Conservation (phyloP, 2,113 vertebrate species). For the Chaetura pelagica region DNA sequence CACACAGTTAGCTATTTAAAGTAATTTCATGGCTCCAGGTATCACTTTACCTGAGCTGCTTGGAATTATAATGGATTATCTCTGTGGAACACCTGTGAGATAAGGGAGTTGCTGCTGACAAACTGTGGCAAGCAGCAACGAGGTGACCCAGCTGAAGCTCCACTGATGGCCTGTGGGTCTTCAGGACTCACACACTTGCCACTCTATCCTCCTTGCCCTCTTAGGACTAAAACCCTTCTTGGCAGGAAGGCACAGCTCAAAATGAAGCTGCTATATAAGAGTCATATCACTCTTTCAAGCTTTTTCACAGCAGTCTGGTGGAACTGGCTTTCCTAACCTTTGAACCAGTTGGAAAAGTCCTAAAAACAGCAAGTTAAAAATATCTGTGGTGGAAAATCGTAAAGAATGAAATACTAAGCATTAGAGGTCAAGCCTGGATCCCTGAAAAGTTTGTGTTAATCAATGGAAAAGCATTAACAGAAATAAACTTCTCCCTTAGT, state of each 20-base stretch:
- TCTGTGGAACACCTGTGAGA: conserved; percentile 14
- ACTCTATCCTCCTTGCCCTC: not conserved
- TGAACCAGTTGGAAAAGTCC: not conserved
- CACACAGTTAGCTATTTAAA: not conserved
- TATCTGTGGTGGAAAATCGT: not conserved
- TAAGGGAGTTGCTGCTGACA: not conserved
- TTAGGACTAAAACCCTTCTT: not conserved
- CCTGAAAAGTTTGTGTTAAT: not conserved
- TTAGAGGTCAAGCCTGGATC: not conserved
- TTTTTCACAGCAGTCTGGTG: not conserved
- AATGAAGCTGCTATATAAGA: not conserved
- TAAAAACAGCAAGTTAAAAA: conserved; percentile 16
- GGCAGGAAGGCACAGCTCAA: not conserved
- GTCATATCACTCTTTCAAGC: not conserved
- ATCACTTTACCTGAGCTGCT: conserved; percentile 41
- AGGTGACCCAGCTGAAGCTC: not conserved
- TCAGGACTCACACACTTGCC: not conserved
- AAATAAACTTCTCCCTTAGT: not conserved
- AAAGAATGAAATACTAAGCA: conserved; percentile 13
- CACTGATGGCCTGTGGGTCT: not conserved
- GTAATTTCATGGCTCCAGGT: not conserved
- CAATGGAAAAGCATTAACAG: not conserved
- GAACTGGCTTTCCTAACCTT: conserved; percentile 21
- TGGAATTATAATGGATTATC: conserved; percentile 19
- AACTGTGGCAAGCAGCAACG: not conserved